These are phyloP conservation scores for Crocallis elinguaria DNA, from an alignment of 2,888 invertebrate genomes.

Conservation along the genomic window DNA sequence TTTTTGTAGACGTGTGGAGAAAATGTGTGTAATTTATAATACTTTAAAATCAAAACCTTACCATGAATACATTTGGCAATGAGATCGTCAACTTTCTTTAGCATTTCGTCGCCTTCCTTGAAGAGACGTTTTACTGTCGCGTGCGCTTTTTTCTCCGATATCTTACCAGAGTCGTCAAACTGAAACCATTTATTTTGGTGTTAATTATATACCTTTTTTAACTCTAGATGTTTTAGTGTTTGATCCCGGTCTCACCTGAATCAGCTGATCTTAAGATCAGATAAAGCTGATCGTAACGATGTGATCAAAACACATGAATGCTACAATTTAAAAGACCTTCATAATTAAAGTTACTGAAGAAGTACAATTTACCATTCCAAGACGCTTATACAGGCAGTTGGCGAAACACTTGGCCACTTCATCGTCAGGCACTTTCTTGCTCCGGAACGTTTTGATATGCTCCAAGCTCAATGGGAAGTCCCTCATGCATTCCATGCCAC, in stretches of 20 bases:
- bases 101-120: conserved; percentile 49
- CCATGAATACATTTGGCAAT: conserved; percentile 53
- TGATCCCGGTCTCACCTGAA: too few relatives aligned
- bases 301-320: too few relatives aligned
- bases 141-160: conserved; percentile 46
- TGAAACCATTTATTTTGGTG: conserved; percentile 25
- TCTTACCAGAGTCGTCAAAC: conserved; percentile 60
- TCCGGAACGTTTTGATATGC: conserved; percentile 54
- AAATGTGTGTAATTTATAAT: too few relatives aligned
- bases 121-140: conserved; percentile 52
- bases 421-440: conserved; percentile 56
- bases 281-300: too few relatives aligned
- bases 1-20: too few relatives aligned
- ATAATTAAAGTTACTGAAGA: too few relatives aligned
- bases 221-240: too few relatives aligned
- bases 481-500: conserved; percentile 54
- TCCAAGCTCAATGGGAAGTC: conserved; percentile 54
- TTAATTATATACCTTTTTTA: too few relatives aligned
- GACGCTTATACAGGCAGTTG: conserved; percentile 59
- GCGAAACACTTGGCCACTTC: conserved; percentile 59
- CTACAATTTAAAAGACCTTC: too few relatives aligned
- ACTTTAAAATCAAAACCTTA: conserved; percentile 29
- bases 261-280: too few relatives aligned
- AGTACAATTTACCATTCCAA: conserved; percentile 62
- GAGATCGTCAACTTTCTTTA: conserved; percentile 52